Evolutionary conservation across 2,888 invertebrate species (phyloP).

Genomic region (Drosophila falleni): DNA sequence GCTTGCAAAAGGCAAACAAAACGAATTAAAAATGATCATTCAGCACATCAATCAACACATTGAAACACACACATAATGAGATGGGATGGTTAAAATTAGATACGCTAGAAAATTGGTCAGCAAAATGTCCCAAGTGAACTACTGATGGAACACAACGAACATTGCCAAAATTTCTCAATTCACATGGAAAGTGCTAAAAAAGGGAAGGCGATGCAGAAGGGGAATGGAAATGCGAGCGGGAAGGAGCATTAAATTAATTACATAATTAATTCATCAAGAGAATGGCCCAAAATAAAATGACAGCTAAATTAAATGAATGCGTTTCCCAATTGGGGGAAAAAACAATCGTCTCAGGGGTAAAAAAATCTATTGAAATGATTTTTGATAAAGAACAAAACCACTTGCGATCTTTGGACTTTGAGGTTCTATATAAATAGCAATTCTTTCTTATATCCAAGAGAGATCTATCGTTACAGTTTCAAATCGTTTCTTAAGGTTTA

Average conservation of each 20-base stretch:
- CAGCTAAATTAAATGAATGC: slow-evolving; percentile 11
- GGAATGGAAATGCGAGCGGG: not conserved
- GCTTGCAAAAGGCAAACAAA: slow-evolving; percentile 50
- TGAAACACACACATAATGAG: slow-evolving; percentile 44
- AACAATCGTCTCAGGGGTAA: slow-evolving; percentile 1
- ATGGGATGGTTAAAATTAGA: slow-evolving; percentile 51
- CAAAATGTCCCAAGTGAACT: slow-evolving; percentile 41
- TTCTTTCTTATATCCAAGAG: no score
- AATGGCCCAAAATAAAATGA: slow-evolving; percentile 12
- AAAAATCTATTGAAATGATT: not conserved
- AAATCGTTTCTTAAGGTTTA: no score
- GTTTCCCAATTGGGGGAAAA: not conserved
- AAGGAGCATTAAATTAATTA: slow-evolving; percentile 53
- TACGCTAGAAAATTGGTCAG: slow-evolving; percentile 41
- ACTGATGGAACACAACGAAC: slow-evolving; percentile 28
- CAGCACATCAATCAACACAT: slow-evolving; percentile 78
- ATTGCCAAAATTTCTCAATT: slow-evolving; percentile 3
- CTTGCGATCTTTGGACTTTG: not conserved
- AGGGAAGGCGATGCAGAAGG: not conserved
- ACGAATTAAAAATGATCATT: slow-evolving; percentile 76
- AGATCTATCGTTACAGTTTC: no score
- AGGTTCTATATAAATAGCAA: no score
- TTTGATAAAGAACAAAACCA: not conserved
- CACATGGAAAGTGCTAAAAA: not conserved
- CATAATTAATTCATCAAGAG: slow-evolving; percentile 65